phyloP scores from a whole-genome alignment of 2,113 vertebrate species.

The Nyctereutes procyonoides region DNA sequence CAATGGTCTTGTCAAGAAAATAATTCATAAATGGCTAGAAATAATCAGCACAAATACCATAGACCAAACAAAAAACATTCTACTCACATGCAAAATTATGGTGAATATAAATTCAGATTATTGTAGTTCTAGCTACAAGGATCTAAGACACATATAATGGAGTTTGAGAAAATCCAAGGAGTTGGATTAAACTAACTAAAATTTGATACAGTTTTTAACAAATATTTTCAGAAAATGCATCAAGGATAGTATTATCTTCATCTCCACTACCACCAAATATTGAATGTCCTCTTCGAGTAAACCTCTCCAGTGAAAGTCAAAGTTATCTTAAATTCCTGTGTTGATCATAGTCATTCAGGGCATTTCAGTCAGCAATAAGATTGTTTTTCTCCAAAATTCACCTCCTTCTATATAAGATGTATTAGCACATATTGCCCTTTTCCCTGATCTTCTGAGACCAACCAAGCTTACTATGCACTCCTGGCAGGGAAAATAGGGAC shows the following conservation, averaged over 20 bases:
- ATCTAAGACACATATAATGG: not conserved
- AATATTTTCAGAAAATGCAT: not conserved
- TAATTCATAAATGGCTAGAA: not conserved
- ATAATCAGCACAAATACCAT: not conserved
- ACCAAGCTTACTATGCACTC: not conserved
- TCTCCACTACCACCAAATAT: not conserved
- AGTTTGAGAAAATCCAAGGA: not conserved
- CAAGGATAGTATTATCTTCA: not conserved
- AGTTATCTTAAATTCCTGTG: not conserved
- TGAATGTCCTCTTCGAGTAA: not conserved
- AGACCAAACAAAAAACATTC: not conserved
- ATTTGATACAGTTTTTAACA: not conserved
- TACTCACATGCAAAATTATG: not conserved
- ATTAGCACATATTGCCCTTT: not conserved
- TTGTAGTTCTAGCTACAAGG: not conserved
- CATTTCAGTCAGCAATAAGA: not conserved
- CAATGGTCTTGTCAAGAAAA: not conserved
- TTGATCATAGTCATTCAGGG: not conserved
- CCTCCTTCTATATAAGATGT: not conserved
- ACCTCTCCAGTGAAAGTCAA: not conserved
- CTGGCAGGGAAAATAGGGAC: not conserved
- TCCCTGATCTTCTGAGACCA: conserved; percentile 6
- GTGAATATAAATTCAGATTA: not conserved
- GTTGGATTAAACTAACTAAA: not conserved
- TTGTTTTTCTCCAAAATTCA: not conserved